phyloP scores from a whole-genome alignment of 2,113 vertebrate species.

The Periophthalmodon schlosseri region DNA sequence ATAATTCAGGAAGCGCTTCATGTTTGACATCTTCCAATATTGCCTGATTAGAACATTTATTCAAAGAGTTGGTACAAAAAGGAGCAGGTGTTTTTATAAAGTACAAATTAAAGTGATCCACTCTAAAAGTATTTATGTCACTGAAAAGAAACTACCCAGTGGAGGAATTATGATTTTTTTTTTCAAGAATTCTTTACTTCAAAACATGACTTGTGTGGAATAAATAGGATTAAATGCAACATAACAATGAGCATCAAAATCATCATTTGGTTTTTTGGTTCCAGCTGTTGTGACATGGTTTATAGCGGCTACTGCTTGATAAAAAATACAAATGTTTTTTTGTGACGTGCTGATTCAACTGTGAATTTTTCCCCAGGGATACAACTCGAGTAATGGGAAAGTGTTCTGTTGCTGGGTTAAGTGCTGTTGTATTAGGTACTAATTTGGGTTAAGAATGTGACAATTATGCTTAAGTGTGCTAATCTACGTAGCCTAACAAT shows the following conservation, averaged over 20 bases:
- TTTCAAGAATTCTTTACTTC: not conserved
- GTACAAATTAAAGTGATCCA: not conserved
- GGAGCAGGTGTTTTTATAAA: slow-evolving; percentile 2
- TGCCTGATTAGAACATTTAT: not conserved
- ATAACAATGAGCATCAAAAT: not conserved
- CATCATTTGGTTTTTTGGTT: not conserved
- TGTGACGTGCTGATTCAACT: not conserved
- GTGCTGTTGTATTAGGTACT: not conserved
- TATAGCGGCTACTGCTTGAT: not conserved
- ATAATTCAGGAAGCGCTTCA: not conserved
- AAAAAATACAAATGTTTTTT: not conserved
- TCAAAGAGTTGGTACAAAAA: not conserved
- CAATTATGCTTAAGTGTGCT: not conserved
- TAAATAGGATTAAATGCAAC: not conserved
- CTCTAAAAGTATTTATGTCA: not conserved
- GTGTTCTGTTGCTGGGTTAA: not conserved
- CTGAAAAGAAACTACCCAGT: slow-evolving; percentile 2
- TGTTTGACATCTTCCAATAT: slow-evolving; percentile 5
- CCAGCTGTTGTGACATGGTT: not conserved
- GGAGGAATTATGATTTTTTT: not conserved
- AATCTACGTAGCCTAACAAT: not conserved
- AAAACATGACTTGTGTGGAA: not conserved
- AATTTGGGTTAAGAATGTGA: slow-evolving; percentile 2
- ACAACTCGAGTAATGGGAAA: not conserved
- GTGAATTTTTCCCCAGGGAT: not conserved